phyloP scores from a whole-genome alignment of 2,888 invertebrate genomes.

The Calameuta idolon region DNA sequence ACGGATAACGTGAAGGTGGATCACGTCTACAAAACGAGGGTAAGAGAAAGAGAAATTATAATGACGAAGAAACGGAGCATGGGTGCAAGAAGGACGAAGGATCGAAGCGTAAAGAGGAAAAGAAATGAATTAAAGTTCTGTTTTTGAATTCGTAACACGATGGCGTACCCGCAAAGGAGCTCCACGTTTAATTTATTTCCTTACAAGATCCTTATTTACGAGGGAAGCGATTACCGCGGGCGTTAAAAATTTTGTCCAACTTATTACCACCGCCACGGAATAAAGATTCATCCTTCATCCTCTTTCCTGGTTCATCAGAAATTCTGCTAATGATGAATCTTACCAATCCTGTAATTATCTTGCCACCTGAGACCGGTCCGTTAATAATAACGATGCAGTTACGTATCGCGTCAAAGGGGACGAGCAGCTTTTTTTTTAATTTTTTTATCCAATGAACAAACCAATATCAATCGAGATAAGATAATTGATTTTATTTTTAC shows the following conservation, averaged over 20 bases:
- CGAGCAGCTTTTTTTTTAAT: neutral
- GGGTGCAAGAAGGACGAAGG: slow-evolving; percentile 3
- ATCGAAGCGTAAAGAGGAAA: neutral
- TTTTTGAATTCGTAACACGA: slow-evolving; percentile 14
- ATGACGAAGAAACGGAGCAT: slow-evolving; percentile 14
- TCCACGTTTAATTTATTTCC: neutral
- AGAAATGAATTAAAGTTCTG: neutral
- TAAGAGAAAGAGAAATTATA: slow-evolving; percentile 50
- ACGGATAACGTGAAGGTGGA: slow-evolving; percentile 71
- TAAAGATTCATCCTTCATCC: slow-evolving; percentile 1
- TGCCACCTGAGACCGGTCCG: slow-evolving; percentile 21
- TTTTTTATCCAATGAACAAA: neutral
- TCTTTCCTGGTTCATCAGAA: slow-evolving; percentile 37
- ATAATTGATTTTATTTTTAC: neutral
- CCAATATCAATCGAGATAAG: neutral
- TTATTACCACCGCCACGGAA: neutral
- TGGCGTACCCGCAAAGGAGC: slow-evolving; percentile 13
- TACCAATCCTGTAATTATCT: slow-evolving; percentile 36
- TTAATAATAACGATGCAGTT: slow-evolving; percentile 30
- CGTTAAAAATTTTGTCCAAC: neutral
- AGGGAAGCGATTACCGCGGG: slow-evolving; percentile 26
- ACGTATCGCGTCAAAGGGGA: neutral
- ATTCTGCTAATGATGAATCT: slow-evolving; percentile 40
- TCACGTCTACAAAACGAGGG: slow-evolving; percentile 73
- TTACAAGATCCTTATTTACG: slow-evolving; percentile 28